Evolutionary conservation across 1,140 invertebrate species (phyloP).

Genomic region (silkworm (Bombyx mori)): ASM3026992v2 NC_085125.1:6274001-6274500

Average conservation of each 20-base stretch:
- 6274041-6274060: too few species aligned
- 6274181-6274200: too few species aligned
- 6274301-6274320: slow-evolving; percentile 82
- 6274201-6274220: not conserved
- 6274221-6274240: not conserved
- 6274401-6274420: slow-evolving; percentile 78
- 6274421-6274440: slow-evolving; percentile 68
- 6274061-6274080: too few species aligned
- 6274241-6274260: not conserved
- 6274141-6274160: too few species aligned
- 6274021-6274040: too few species aligned
- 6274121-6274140: too few species aligned
- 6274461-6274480: slow-evolving; percentile 32
- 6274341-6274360: slow-evolving; percentile 74
- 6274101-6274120: too few species aligned
- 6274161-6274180: too few species aligned
- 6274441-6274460: not conserved
- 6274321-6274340: slow-evolving; percentile 80
- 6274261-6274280: slow-evolving; percentile 17
- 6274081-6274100: too few species aligned
- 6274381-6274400: slow-evolving; percentile 80
- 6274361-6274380: slow-evolving; percentile 84
- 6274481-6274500: too few species aligned
- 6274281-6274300: slow-evolving; percentile 97
- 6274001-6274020: too few species aligned